Base-by-base conservation (phyloP, 2,888 invertebrate species). In the Catotricha subobsoleta region DNA sequence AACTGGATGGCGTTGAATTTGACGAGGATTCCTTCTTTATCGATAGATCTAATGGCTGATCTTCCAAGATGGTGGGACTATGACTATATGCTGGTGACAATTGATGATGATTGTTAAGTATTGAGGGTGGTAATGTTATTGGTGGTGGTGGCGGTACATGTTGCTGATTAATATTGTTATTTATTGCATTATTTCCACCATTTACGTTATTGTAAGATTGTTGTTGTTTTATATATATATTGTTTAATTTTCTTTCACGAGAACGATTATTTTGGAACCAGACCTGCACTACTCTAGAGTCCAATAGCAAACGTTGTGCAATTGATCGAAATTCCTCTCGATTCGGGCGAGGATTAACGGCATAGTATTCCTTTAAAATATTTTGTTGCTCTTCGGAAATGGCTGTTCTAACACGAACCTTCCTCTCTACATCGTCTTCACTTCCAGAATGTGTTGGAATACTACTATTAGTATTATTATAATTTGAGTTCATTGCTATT, bases 251-350 rank as follows among this genome's bases (percentile, higher is more conserved):
- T 36, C 90, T 73, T 54, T 88, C 88, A 40, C 90, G 71, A 0
- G 92, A 92, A 47, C 92, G 72, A 48, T 86, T 87, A 60, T 94
- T 94, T 66, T 94, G 94, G 59, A 94, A 94, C 92, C 94, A 94
- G 6, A 92, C 94, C 67, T 92, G 80, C 3, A 84, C 82, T 2
- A 86, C 84, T 43, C 86, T 67, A 31, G 80, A 76, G 42, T 79
- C 80, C 51, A 80, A 75, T 40, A 78, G 77, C 31, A 79, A 68
- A 45, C 69, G 70, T 16, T 81, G 75, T 3, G 92, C 92, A 51
- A 98, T 87, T 56, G 80, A 74, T 40, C 81, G 79, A 51, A 97
- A 76, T 56, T 95, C 95, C 50, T 91, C 91, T 38, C 92, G 80
- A 55, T 88, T 88, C 2, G 98, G 97, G 45, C 92, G 74, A 8